Percentiles rank a stretch among this genome's conserved stretches.
Conservation (phyloP, 1,140 invertebrate genomes). For the Brachionus koreanus region DNA sequence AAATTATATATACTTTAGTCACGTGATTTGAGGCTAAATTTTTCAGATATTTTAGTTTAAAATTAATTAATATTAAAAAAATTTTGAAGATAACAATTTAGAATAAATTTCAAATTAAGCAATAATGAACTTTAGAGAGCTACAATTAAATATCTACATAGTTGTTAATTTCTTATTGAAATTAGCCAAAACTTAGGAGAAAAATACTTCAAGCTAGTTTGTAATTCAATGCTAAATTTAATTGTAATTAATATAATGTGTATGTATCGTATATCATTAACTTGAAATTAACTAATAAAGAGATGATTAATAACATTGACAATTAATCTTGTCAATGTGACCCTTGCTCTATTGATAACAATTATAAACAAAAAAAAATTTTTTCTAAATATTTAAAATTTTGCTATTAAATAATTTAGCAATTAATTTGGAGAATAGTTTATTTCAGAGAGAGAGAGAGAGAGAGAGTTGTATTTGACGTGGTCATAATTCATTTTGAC, state of each 20-base stretch:
- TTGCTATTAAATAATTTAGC: not conserved
- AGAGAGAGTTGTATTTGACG: not conserved
- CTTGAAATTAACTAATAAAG: not conserved
- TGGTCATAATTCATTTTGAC: not conserved
- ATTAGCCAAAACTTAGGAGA: too few relatives aligned
- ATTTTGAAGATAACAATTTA: too few relatives aligned
- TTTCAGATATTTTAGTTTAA: too few relatives aligned
- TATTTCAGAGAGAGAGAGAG: too few relatives aligned
- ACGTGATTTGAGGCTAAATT: too few relatives aligned
- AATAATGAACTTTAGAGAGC: too few relatives aligned
- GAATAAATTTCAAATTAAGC: too few relatives aligned
- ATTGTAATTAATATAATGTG: not conserved
- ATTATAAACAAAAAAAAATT: slow-evolving; percentile 34
- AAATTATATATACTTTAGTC: too few relatives aligned
- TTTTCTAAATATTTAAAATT: not conserved
- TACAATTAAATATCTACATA: too few relatives aligned
- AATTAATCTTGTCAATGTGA: slow-evolving; percentile 37
- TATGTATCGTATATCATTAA: not conserved
- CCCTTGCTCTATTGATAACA: not conserved
- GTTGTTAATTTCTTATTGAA: too few relatives aligned
- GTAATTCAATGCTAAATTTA: not conserved
- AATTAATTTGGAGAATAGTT: not conserved
- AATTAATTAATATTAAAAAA: too few relatives aligned
- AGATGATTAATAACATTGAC: not conserved
- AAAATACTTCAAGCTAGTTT: not conserved